Evolutionary conservation across 2,888 invertebrate species (phyloP).

Genomic region (Sphecodes monilicornis): DNA sequence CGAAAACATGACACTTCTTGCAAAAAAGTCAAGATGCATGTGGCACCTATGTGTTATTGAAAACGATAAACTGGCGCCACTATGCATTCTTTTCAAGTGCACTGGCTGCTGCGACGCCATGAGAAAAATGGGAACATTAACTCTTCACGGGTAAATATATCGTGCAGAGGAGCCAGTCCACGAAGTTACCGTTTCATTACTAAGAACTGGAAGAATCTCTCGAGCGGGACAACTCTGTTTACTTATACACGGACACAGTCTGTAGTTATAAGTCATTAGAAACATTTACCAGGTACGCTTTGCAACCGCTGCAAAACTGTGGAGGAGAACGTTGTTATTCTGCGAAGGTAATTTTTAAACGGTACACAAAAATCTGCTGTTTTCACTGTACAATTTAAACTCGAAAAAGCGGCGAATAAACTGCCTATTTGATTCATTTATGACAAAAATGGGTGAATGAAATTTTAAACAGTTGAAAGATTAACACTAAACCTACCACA

Average conservation of each 20-base stretch:
- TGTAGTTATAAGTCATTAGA: constrained; percentile 59
- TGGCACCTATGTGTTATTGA: constrained; percentile 29
- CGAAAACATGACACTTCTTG: too few species aligned
- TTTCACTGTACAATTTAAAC: neutral
- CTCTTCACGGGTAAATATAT: constrained; percentile 45
- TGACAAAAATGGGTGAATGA: too few species aligned
- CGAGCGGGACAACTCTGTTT: constrained; percentile 42
- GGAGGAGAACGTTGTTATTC: constrained; percentile 6
- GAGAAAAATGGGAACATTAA: constrained; percentile 55
- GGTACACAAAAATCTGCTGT: constrained; percentile 19
- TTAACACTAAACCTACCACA: too few species aligned
- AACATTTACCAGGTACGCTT: constrained; percentile 41
- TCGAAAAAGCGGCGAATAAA: neutral
- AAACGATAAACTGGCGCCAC: constrained; percentile 51
- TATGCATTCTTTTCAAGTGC: constrained; percentile 31
- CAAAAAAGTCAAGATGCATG: too few species aligned
- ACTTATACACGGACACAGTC: constrained; percentile 35
- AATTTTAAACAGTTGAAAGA: too few species aligned
- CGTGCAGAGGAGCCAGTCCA: constrained; percentile 30
- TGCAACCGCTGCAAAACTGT: constrained; percentile 17
- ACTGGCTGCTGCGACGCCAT: constrained; percentile 2
- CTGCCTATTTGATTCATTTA: too few species aligned
- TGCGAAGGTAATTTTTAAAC: constrained; percentile 17
- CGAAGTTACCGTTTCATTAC: constrained; percentile 52
- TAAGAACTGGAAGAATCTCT: constrained; percentile 44